Conservation (phyloP, 2,888 invertebrate species). For the Unio pictorum region DNA sequence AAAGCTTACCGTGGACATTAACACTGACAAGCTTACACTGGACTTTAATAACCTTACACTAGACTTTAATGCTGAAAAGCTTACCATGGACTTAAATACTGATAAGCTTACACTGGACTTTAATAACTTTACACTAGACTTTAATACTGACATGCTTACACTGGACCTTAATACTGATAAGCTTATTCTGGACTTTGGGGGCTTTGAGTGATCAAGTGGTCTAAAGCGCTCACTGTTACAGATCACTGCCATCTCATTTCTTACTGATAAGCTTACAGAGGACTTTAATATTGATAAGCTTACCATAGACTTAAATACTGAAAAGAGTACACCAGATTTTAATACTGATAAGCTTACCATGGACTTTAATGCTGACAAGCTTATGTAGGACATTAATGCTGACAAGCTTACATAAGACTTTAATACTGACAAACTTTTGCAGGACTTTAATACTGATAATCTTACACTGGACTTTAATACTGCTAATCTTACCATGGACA, state of each 20-base stretch:
- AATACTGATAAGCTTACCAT: no score
- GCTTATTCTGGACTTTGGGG: no score
- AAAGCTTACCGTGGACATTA: slow-evolving; percentile 41
- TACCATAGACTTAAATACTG: no score
- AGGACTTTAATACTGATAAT: slow-evolving; percentile 23
- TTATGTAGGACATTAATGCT: no score
- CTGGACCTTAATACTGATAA: slow-evolving; percentile 22
- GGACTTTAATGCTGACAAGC: no score
- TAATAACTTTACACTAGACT: slow-evolving; percentile 40
- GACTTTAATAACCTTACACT: slow-evolving; percentile 12
- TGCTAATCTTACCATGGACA: no score
- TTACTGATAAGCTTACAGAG: no score
- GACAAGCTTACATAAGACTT: slow-evolving; percentile 41
- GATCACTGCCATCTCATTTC: slow-evolving; percentile 4
- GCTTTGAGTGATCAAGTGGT: no score
- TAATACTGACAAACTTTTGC: slow-evolving; percentile 29
- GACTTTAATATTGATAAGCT: no score
- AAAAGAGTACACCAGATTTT: no score
- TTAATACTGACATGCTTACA: slow-evolving; percentile 28
- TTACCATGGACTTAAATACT: slow-evolving; percentile 38
- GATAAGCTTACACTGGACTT: slow-evolving; percentile 42
- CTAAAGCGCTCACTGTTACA: no score
- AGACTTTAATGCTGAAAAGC: slow-evolving; percentile 3
- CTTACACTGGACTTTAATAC: slow-evolving; percentile 40
- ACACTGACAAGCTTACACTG: slow-evolving; percentile 33